phyloP scores from a whole-genome alignment of 2,113 vertebrate genomes.

The Bambusicola thoracicus region DNA sequence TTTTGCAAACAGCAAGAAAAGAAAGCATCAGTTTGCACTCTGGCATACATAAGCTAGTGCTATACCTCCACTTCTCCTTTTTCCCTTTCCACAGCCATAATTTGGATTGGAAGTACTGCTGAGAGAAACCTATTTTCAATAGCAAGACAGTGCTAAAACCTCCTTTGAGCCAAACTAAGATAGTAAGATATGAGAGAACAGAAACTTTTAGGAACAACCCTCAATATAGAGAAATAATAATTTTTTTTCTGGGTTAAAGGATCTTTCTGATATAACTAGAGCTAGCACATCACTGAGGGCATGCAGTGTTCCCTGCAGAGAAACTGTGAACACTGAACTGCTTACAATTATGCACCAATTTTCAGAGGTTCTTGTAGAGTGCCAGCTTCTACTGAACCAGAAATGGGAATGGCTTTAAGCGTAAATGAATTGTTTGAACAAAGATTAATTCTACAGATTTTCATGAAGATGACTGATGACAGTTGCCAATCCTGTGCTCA shows the following conservation, averaged over 20 bases:
- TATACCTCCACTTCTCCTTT: neutral
- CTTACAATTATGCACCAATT: neutral
- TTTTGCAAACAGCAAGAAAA: neutral
- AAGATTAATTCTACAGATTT: slow-evolving; percentile 34
- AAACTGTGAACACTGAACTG: neutral
- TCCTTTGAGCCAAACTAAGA: neutral
- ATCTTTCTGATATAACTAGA: neutral
- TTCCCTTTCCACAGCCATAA: neutral
- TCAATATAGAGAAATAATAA: neutral
- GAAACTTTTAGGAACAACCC: neutral
- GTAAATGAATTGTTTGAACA: slow-evolving; percentile 39
- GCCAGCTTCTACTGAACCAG: neutral
- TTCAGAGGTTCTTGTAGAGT: slow-evolving; percentile 2
- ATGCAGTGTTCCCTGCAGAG: neutral
- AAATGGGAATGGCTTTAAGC: slow-evolving; percentile 24
- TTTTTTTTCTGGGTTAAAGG: neutral
- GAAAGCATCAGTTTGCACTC: neutral
- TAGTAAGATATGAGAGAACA: neutral
- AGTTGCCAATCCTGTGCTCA: neutral
- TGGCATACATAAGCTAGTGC: neutral
- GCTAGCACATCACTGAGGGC: neutral
- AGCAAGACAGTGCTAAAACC: neutral
- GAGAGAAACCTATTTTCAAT: neutral
- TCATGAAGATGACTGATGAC: slow-evolving; percentile 3
- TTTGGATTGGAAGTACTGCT: neutral